A percentile compares a stretch with the other conserved stretches of the same genome.
phyloP scores from a whole-genome alignment of 2,888 invertebrate genomes.

The Stenoptilia bipunctidactyla region DNA sequence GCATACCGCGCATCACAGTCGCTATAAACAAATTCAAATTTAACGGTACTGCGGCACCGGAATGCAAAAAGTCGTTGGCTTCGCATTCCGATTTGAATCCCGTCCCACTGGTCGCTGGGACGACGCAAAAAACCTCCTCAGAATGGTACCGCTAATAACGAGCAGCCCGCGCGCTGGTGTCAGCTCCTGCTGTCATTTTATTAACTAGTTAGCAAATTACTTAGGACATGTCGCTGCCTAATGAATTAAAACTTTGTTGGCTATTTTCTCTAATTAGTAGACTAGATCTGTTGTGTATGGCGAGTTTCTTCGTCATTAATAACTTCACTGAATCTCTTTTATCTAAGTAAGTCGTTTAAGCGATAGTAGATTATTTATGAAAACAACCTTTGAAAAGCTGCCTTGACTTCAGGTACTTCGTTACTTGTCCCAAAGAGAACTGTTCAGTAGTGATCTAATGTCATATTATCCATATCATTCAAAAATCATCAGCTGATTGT shows the following conservation, averaged over 20 bases:
- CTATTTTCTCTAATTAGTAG: not conserved
- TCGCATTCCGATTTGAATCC: constrained; percentile 44
- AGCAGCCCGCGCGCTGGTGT: constrained; percentile 5
- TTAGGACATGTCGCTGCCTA: not conserved
- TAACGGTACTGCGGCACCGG: constrained; percentile 57
- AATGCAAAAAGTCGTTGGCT: constrained; percentile 45
- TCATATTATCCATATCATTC: too few species aligned
- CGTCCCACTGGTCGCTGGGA: constrained; percentile 29
- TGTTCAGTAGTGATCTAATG: too few species aligned
- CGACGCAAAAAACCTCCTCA: constrained; percentile 46
- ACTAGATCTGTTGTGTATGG: too few species aligned
- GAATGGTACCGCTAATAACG: constrained; percentile 37
- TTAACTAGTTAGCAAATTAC: constrained; percentile 1
- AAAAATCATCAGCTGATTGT: too few species aligned
- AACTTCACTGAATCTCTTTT: too few species aligned
- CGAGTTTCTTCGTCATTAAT: too few species aligned
- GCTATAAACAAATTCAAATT: constrained; percentile 49
- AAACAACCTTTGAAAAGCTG: too few species aligned
- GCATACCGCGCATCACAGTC: constrained; percentile 28
- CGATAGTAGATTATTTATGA: too few species aligned
- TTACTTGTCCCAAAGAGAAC: too few species aligned
- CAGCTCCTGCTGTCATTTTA: constrained; percentile 6
- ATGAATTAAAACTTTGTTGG: not conserved
- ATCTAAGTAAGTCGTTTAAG: too few species aligned
- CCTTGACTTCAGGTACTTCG: too few species aligned